Evolutionary conservation across 2,113 vertebrate species (phyloP).

Genomic region (Bubo blakistoni): DNA sequence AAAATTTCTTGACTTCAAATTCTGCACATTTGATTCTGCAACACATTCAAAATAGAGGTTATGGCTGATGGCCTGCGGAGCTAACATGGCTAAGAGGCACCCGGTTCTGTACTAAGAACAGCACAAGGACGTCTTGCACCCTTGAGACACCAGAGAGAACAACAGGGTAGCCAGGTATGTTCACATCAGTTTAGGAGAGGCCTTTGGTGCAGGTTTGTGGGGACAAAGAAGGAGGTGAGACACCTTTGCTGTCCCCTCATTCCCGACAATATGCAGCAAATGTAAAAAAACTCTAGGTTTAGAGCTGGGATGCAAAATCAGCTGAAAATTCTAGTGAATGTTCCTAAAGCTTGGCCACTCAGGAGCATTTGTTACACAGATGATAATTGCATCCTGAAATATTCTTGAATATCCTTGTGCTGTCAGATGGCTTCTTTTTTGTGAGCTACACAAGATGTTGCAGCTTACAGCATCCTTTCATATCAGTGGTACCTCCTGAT

Average conservation of each 20-base stretch:
- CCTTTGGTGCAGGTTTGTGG: neutral
- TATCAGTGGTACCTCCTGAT: neutral
- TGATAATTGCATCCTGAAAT: neutral
- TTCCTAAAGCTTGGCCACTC: neutral
- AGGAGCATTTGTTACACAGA: neutral
- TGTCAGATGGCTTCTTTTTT: neutral
- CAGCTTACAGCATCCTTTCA: neutral
- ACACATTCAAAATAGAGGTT: neutral
- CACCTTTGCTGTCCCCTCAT: neutral
- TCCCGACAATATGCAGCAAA: neutral
- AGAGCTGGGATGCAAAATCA: neutral
- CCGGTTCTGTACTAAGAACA: neutral
- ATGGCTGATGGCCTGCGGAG: accelerated
- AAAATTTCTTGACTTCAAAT: neutral
- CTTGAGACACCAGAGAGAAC: neutral
- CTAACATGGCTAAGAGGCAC: neutral
- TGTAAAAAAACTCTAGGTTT: neutral
- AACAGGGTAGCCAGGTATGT: accelerated
- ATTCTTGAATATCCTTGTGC: neutral
- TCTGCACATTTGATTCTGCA: neutral
- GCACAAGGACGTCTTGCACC: neutral
- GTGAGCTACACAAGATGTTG: neutral
- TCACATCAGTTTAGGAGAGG: neutral
- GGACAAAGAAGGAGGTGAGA: neutral
- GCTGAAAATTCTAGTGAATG: neutral